A percentile compares a stretch with the other conserved stretches of the same genome.
Conservation (phyloP, 2,888 invertebrate genomes). For the Acrocyrtus sp. region DNA sequence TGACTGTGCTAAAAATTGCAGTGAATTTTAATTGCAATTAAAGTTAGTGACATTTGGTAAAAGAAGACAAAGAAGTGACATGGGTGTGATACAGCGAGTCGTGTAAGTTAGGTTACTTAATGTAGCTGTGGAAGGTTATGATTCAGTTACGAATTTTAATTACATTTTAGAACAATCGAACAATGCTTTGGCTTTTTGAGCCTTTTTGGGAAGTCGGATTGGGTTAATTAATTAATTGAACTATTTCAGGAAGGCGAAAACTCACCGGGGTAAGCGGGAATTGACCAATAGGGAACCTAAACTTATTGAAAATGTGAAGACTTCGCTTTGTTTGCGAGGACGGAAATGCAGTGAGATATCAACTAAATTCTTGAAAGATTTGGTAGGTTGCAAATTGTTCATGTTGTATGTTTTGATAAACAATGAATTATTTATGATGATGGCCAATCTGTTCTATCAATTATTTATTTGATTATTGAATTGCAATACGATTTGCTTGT, state of each 20-base stretch:
- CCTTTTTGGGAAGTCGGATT: no score
- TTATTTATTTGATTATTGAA: not conserved
- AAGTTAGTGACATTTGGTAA: no score
- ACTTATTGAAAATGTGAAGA: conserved; percentile 87
- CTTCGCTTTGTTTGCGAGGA: conserved; percentile 85
- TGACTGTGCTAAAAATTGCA: no score
- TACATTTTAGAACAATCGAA: no score
- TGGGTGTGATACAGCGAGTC: conserved; percentile 66
- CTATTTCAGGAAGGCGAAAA: conserved; percentile 92
- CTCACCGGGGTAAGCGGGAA: conserved; percentile 86
- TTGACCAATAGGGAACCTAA: conserved; percentile 86
- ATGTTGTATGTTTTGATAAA: no score
- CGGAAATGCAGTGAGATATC: conserved; percentile 79
- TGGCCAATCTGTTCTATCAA: conserved; percentile 20
- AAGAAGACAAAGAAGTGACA: no score
- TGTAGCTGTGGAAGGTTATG: no score
- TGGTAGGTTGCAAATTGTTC: conserved; percentile 72
- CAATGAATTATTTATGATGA: no score
- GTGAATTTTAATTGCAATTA: no score
- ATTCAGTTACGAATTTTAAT: no score
- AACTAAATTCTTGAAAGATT: conserved; percentile 81
- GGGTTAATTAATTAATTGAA: no score
- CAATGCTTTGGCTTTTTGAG: no score
- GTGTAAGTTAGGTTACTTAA: conserved; percentile 67
- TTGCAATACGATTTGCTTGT: not conserved